phyloP scores from a whole-genome alignment of 2,888 invertebrate species.

The Microplitis manilae region DNA sequence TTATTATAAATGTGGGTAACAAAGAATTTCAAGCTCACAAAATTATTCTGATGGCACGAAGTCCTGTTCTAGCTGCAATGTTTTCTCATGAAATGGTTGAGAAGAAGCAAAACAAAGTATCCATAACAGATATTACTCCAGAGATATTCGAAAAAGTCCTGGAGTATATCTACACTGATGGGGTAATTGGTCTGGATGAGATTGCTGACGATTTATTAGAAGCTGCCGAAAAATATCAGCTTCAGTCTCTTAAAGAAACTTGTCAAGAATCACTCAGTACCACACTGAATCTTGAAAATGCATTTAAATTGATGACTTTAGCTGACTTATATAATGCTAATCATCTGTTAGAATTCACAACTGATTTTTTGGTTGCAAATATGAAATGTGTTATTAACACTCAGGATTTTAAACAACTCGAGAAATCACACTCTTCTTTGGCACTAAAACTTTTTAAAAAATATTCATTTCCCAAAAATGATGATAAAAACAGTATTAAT shows the following conservation, averaged over 20 bases:
- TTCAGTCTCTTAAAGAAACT: neutral
- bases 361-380: neutral
- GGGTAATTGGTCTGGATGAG: neutral
- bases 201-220: neutral
- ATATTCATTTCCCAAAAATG: too few relatives aligned
- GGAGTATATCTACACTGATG: conserved; percentile 14
- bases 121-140: neutral
- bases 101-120: neutral
- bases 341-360: neutral
- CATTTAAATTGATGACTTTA: neutral
- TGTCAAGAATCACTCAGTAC: neutral
- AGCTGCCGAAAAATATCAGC: conserved; percentile 16
- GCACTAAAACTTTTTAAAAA: too few relatives aligned
- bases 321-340: neutral
- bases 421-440: too few relatives aligned
- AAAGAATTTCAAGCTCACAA: too few relatives aligned
- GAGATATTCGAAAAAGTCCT: conserved; percentile 5
- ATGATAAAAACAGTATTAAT: too few relatives aligned
- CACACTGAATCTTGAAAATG: conserved; percentile 5
- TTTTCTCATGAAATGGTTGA: neutral
- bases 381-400: too few relatives aligned
- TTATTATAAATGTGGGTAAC: too few relatives aligned
- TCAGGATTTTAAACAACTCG: too few relatives aligned
- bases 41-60: too few relatives aligned
- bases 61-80: conserved; percentile 4